A percentile compares a stretch with the other conserved stretches of the same genome.
Evolutionary conservation across 1,140 invertebrate genomes (phyloP).

Genomic region (Neodiprion fabricii): DNA sequence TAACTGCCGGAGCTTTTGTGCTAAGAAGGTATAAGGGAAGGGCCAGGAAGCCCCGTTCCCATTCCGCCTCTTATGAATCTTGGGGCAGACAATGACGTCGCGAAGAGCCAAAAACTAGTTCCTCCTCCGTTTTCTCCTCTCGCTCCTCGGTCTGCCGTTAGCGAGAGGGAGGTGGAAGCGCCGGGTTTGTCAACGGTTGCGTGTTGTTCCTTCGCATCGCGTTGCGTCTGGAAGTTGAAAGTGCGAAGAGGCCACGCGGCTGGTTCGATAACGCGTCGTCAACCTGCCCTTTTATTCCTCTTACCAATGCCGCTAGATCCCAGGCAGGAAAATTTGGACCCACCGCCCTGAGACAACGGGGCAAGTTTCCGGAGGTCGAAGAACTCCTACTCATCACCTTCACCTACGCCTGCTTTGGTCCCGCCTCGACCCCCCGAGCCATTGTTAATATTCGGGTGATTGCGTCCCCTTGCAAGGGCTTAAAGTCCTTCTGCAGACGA

Average conservation of each 20-base stretch:
- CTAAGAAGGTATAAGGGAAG: neutral
- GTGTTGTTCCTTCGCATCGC: neutral
- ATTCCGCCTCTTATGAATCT: constrained; percentile 7
- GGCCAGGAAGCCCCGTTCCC: neutral
- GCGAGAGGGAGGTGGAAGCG: neutral
- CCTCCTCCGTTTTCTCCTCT: neutral
- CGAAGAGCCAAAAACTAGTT: constrained; percentile 2
- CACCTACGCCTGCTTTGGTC: no score
- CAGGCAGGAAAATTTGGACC: neutral
- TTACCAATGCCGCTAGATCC: neutral
- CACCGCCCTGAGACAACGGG: neutral
- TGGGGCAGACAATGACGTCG: neutral
- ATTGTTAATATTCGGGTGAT: constrained; percentile 2
- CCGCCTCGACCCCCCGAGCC: neutral
- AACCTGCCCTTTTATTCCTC: neutral
- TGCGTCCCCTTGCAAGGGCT: neutral
- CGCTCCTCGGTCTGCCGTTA: neutral
- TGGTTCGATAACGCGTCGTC: neutral
- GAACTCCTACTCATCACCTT: neutral
- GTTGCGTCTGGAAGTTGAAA: neutral
- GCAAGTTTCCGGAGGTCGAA: neutral
- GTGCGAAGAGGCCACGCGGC: neutral
- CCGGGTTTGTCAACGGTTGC: neutral
- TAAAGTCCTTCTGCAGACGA: neutral
- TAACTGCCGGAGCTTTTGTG: neutral